A percentile compares a stretch with the other conserved stretches of the same genome.
Evolutionary conservation across 2,113 vertebrate species (phyloP).

Genomic region (Nannospalax galili): DNA sequence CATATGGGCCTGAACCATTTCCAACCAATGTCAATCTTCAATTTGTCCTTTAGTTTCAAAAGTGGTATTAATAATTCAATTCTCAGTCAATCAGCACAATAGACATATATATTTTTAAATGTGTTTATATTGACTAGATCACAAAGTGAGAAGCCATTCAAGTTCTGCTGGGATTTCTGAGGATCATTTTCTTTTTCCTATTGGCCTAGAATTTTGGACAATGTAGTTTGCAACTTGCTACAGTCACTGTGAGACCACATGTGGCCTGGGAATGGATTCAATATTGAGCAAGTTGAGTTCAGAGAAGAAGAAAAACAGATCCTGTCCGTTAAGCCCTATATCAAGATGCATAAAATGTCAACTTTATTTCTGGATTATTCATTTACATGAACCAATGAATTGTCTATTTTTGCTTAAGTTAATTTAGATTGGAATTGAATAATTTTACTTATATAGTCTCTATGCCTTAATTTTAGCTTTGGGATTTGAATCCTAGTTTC

Average conservation of each 20-base stretch:
- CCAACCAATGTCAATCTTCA: not conserved
- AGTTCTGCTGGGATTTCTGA: slow-evolving; percentile 24
- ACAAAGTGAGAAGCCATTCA: slow-evolving; percentile 20
- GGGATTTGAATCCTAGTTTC: not conserved
- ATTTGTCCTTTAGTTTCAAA: slow-evolving; percentile 8
- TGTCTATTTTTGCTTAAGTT: slow-evolving; percentile 61
- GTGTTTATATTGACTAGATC: not conserved
- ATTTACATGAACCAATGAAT: slow-evolving; percentile 60
- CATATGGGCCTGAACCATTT: not conserved
- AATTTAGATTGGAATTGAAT: slow-evolving; percentile 64
- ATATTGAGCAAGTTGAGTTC: slow-evolving; percentile 41
- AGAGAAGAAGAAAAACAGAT: slow-evolving; percentile 52
- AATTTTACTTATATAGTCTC: not conserved
- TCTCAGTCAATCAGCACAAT: not conserved
- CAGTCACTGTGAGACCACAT: not conserved
- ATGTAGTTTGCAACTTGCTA: not conserved
- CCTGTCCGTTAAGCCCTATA: slow-evolving; percentile 19
- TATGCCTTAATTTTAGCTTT: slow-evolving; percentile 36
- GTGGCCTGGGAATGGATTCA: slow-evolving; percentile 45
- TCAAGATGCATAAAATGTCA: slow-evolving; percentile 61
- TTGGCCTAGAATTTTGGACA: slow-evolving; percentile 31
- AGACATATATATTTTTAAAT: slow-evolving; percentile 38
- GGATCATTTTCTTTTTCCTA: not conserved
- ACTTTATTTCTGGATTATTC: slow-evolving; percentile 63
- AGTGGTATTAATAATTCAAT: slow-evolving; percentile 8